Percentiles rank a stretch among this genome's conserved stretches.
These are phyloP conservation scores for Fulica atra DNA, from an alignment of 2,113 vertebrate genomes.

Conservation along the genomic window DNA sequence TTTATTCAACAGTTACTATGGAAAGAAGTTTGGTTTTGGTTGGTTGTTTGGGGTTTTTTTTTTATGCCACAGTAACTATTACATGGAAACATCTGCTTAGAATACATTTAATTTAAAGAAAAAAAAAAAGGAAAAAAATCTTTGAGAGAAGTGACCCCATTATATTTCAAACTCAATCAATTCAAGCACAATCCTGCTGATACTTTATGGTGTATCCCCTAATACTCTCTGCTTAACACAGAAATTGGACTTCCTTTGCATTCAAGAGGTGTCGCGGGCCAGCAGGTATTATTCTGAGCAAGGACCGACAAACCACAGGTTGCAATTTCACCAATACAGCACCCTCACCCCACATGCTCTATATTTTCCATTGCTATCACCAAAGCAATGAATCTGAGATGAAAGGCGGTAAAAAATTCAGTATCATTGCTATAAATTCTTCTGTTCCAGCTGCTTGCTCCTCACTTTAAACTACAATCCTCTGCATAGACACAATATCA, in stretches of 20 bases:
- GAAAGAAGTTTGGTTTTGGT: not conserved
- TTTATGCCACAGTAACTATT: not conserved
- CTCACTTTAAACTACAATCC: not conserved
- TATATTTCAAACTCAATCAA: not conserved
- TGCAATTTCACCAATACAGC: not conserved
- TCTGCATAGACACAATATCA: not conserved
- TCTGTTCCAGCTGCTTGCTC: not conserved
- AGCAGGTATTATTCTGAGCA: not conserved
- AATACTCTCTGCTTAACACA: not conserved
- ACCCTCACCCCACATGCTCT: not conserved
- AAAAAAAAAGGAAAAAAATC: not conserved
- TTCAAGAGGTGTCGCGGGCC: not conserved
- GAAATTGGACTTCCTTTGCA: not conserved
- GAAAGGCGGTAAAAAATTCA: not conserved
- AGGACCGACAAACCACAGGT: not conserved
- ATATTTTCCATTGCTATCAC: not conserved
- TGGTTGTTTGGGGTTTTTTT: too few species aligned
- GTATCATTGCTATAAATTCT: not conserved
- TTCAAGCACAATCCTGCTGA: not conserved
- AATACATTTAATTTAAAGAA: not conserved
- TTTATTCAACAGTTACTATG: not conserved
- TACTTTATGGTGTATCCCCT: not conserved
- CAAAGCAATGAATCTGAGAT: not conserved
- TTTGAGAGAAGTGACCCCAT: not conserved
- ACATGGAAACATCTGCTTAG: not conserved